A percentile compares a stretch with the other conserved stretches of the same genome.
These are phyloP conservation scores for Leucophenga varia DNA, from an alignment of 1,140 invertebrate species.

Conservation along the genomic window DNA sequence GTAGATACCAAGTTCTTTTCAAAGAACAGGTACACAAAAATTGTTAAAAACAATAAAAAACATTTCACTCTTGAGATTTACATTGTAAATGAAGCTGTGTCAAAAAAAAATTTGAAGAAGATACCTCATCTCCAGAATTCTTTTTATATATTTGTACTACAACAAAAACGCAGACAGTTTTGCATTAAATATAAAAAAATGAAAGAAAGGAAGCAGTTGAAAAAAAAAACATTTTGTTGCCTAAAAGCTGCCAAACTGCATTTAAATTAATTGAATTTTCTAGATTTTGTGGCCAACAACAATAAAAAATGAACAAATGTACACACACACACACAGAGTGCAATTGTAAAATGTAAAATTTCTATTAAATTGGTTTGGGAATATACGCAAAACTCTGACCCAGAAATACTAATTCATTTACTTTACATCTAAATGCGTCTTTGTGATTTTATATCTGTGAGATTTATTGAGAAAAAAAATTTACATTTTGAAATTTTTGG, in stretches of 20 bases:
- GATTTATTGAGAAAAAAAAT: not conserved
- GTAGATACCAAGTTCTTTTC: too few relatives aligned
- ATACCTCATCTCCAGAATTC: too few relatives aligned
- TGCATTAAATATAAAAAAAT: conserved; percentile 5
- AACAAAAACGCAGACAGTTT: too few relatives aligned
- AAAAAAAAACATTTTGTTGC: conserved; percentile 1
- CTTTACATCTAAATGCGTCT: conserved; percentile 7
- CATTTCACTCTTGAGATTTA: conserved; percentile 53
- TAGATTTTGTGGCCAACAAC: conserved; percentile 24
- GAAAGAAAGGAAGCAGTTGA: conserved; percentile 1
- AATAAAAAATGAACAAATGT: too few relatives aligned
- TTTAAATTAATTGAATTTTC: conserved; percentile 53
- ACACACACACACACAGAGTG: too few relatives aligned
- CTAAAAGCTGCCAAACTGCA: conserved; percentile 26
- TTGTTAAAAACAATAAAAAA: too few relatives aligned
- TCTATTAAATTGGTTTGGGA: conserved; percentile 52
- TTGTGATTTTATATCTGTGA: not conserved
- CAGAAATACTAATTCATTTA: conserved; percentile 46
- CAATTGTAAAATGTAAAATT: conserved; percentile 41
- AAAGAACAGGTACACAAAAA: too few relatives aligned
- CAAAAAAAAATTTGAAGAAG: not conserved
- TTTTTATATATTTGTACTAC: too few relatives aligned
- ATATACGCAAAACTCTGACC: conserved; percentile 42
- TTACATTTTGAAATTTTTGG: too few relatives aligned
- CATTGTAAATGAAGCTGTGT: conserved; percentile 43